Evolutionary conservation across 23 tunicate species (phyloP).

Genomic region (Styela plicata): DNA sequence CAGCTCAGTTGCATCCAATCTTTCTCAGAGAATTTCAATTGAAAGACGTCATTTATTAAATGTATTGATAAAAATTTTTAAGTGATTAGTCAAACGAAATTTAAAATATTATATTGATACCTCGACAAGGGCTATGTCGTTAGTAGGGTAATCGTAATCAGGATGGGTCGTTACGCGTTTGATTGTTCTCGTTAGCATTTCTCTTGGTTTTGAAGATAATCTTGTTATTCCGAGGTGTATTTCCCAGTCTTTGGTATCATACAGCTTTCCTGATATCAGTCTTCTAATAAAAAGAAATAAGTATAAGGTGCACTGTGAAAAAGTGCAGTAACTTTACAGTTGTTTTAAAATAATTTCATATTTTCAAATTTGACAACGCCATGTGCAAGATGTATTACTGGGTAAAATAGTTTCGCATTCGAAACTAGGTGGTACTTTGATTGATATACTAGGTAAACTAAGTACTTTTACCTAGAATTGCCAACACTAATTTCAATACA

Average conservation of each 20-base stretch:
- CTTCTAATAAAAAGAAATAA: neutral
- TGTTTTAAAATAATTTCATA: too few species aligned
- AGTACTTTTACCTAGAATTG: too few species aligned
- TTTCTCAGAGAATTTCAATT: neutral
- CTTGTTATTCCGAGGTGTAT: neutral
- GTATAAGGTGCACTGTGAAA: too few species aligned
- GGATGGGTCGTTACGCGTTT: constrained; percentile 20
- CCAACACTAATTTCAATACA: too few species aligned
- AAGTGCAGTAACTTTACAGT: too few species aligned
- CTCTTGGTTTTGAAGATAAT: neutral
- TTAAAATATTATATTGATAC: neutral
- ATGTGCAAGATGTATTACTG: too few species aligned
- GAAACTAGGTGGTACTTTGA: too few species aligned
- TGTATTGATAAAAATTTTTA: neutral
- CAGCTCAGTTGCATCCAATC: neutral
- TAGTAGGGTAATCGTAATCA: constrained; percentile 25
- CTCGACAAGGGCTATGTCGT: constrained; percentile 55
- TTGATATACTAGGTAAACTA: too few species aligned
- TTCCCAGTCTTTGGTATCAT: neutral
- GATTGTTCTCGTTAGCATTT: neutral
- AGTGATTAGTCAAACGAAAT: neutral
- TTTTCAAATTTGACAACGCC: too few species aligned
- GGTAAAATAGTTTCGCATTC: too few species aligned
- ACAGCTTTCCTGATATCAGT: neutral
- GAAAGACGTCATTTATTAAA: neutral